Evolutionary conservation across 2,888 invertebrate genomes (phyloP).

Genomic region (Drosophila affinis): DNA sequence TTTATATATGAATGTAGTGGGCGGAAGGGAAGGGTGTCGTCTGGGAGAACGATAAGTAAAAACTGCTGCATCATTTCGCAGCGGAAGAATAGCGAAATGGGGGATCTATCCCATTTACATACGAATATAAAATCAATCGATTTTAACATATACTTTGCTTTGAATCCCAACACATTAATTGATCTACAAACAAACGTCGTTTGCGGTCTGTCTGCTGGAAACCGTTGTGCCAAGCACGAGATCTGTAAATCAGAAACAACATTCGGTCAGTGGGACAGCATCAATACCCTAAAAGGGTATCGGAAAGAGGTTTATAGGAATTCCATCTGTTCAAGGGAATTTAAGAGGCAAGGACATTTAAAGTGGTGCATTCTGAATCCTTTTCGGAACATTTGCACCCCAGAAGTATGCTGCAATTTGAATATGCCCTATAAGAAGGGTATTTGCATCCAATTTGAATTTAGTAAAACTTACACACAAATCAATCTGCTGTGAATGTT

Average conservation of each 20-base stretch:
- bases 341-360: too few species aligned
- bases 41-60: not conserved
- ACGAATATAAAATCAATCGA: constrained; percentile 17
- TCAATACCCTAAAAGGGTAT: constrained; percentile 9
- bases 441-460: not conserved
- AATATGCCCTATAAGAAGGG: too few species aligned
- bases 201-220: constrained; percentile 7
- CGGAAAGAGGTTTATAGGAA: too few species aligned
- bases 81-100: constrained; percentile 7
- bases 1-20: not conserved
- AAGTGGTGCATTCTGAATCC: too few species aligned
- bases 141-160: constrained; percentile 2
- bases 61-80: constrained; percentile 53
- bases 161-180: constrained; percentile 15
- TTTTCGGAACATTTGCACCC: not conserved
- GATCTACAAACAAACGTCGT: constrained; percentile 23
- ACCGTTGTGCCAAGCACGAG: constrained; percentile 35
- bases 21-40: not conserved
- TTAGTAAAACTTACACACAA: not conserved
- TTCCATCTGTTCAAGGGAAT: too few species aligned
- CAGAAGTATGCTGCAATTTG: not conserved
- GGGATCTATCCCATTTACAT: constrained; percentile 26
- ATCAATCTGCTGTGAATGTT: not conserved
- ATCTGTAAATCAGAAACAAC: not conserved
- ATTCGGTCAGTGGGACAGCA: constrained; percentile 15